These are phyloP conservation scores for Pollenia labialis DNA, from an alignment of 2,888 invertebrate genomes.

Conservation along the genomic window DNA sequence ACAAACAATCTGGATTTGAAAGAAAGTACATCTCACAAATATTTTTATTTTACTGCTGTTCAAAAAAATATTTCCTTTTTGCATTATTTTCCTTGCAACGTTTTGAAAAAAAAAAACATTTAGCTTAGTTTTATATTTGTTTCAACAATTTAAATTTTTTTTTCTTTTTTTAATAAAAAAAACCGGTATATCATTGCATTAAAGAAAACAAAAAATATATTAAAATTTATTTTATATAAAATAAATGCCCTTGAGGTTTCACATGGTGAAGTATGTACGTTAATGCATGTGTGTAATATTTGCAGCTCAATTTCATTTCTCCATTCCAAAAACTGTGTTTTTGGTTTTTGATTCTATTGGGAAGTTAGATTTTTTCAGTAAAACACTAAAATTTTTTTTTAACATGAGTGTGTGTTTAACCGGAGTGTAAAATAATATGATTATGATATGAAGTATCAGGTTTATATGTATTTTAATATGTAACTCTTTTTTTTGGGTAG, in stretches of 20 bases:
- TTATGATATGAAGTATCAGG: conserved; percentile 26
- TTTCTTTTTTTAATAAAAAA: background rate
- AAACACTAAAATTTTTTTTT: conserved; percentile 12
- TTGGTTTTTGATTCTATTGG: conserved; percentile 19
- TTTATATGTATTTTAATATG: background rate
- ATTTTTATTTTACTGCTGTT: conserved; percentile 20
- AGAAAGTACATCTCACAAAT: conserved; percentile 40
- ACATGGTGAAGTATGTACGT: too few species aligned
- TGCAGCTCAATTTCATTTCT: conserved; percentile 36
- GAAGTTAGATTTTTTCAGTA: conserved; percentile 10
- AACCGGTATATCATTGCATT: background rate
- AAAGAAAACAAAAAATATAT: conserved; percentile 4
- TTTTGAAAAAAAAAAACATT: conserved; percentile 24
- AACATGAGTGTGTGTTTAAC: too few species aligned
- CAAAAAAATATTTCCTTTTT: conserved; percentile 1
- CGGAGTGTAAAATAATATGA: conserved; percentile 10
- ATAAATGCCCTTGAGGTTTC: conserved; percentile 53
- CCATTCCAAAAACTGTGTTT: background rate
- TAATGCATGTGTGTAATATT: background rate
- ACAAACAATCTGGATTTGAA: conserved; percentile 34
- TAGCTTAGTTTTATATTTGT: background rate
- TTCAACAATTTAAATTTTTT: conserved; percentile 6
- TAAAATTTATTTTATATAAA: conserved; percentile 50
- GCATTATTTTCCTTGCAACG: background rate
- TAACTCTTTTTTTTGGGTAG: background rate